A percentile compares a stretch with the other conserved stretches of the same genome.
These are phyloP conservation scores for Aspidiotus rigidus DNA, from an alignment of 2,888 invertebrate species.

Conservation along the genomic window DNA sequence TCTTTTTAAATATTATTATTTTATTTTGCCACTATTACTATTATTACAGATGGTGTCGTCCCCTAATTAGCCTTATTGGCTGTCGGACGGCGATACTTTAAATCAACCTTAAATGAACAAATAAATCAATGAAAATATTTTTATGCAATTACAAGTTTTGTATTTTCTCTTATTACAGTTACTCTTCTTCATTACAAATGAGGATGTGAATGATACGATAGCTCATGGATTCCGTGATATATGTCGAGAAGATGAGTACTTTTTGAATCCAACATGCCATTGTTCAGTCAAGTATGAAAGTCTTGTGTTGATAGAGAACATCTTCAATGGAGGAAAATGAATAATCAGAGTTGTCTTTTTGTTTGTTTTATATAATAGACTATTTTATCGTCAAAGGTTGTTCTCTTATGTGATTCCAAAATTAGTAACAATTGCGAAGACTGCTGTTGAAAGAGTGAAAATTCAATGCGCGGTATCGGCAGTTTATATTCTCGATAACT, in stretches of 20 bases:
- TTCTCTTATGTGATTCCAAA: constrained; percentile 8
- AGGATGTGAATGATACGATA: constrained; percentile 6
- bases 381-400: constrained; percentile 16
- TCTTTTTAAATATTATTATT: too few species aligned
- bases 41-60: too few species aligned
- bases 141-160: background rate
- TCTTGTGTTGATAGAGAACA: background rate
- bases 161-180: constrained; percentile 9
- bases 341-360: too few species aligned
- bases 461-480: constrained; percentile 4
- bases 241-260: constrained; percentile 19
- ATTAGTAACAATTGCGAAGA: background rate
- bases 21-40: too few species aligned
- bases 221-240: constrained; percentile 13
- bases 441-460: background rate
- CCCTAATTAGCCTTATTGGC: too few species aligned
- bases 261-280: constrained; percentile 20
- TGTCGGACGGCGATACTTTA: too few species aligned
- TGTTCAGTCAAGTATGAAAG: constrained; percentile 7
- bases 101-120: too few species aligned
- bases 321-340: too few species aligned
- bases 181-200: background rate
- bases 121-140: too few species aligned
- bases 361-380: background rate
- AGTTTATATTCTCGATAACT: background rate